These are phyloP conservation scores for Aphis gossypii DNA, from an alignment of 1,140 invertebrate genomes.

Conservation along the genomic window DNA sequence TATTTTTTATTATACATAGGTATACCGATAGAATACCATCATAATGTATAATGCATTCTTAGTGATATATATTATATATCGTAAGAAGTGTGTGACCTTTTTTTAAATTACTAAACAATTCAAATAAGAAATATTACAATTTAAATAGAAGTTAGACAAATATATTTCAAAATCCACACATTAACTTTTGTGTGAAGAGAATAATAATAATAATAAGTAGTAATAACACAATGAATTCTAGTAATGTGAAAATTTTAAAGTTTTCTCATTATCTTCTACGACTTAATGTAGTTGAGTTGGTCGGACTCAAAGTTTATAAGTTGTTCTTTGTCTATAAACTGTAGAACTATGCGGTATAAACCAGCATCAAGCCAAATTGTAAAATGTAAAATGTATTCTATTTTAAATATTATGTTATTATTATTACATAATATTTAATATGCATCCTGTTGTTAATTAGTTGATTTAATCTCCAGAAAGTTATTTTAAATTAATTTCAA, in stretches of 20 bases:
- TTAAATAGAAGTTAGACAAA: background rate
- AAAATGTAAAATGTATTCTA: background rate
- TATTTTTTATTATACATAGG: too few relatives aligned
- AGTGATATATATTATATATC: background rate
- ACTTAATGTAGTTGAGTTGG: background rate
- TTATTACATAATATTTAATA: background rate
- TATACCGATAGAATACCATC: too few relatives aligned
- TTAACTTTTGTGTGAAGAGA: background rate
- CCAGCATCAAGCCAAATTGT: background rate
- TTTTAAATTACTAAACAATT: background rate
- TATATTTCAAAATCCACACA: background rate
- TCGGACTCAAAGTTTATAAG: background rate
- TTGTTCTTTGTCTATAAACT: background rate
- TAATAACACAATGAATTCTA: background rate
- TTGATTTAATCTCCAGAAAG: constrained; percentile 16
- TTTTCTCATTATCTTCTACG: constrained; percentile 22
- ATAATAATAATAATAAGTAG: background rate
- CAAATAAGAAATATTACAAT: background rate
- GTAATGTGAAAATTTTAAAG: background rate
- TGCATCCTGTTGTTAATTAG: constrained; percentile 10
- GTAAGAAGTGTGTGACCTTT: background rate
- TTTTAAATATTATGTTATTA: background rate
- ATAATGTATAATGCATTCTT: too few relatives aligned
- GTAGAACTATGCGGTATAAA: background rate
- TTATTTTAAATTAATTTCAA: background rate